Percentiles rank a stretch among this genome's conserved stretches.
Evolutionary conservation across 2,888 invertebrate species (phyloP).

Genomic region (Protonemura montana): DNA sequence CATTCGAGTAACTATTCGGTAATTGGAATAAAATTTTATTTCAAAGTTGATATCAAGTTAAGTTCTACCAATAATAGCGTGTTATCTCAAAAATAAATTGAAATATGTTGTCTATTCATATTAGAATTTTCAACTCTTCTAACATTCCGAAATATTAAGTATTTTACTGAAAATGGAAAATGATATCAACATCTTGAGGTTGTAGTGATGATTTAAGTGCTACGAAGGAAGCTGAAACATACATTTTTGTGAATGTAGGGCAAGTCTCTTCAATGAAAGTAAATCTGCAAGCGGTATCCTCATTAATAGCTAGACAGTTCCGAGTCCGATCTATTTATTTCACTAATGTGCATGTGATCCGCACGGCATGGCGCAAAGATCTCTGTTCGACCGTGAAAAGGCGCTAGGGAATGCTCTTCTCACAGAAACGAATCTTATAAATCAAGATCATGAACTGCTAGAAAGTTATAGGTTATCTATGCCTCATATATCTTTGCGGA

Average conservation of each 20-base stretch:
- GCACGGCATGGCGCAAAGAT: not conserved
- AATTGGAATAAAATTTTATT: too few relatives aligned
- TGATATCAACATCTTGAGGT: too few relatives aligned
- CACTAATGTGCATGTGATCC: not conserved
- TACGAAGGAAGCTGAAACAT: not conserved
- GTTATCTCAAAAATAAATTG: too few relatives aligned
- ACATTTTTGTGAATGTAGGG: not conserved
- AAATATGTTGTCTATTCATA: too few relatives aligned
- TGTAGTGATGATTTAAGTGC: too few relatives aligned
- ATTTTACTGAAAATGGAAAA: too few relatives aligned
- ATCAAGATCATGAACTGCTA: slow-evolving; percentile 7
- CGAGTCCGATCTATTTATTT: not conserved
- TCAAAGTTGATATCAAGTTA: too few relatives aligned
- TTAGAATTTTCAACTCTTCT: too few relatives aligned
- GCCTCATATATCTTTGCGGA: not conserved
- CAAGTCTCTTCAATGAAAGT: not conserved
- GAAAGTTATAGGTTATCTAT: not conserved
- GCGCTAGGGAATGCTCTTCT: not conserved
- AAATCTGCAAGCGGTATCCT: not conserved
- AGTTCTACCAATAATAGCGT: too few relatives aligned
- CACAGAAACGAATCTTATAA: slow-evolving; percentile 2
- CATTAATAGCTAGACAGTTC: not conserved
- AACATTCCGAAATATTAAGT: too few relatives aligned
- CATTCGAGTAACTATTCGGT: too few relatives aligned
- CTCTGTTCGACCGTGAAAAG: not conserved